These are phyloP conservation scores for Karalla daura DNA, from an alignment of 2,797 vertebrate genomes.

Conservation along the genomic window DNA sequence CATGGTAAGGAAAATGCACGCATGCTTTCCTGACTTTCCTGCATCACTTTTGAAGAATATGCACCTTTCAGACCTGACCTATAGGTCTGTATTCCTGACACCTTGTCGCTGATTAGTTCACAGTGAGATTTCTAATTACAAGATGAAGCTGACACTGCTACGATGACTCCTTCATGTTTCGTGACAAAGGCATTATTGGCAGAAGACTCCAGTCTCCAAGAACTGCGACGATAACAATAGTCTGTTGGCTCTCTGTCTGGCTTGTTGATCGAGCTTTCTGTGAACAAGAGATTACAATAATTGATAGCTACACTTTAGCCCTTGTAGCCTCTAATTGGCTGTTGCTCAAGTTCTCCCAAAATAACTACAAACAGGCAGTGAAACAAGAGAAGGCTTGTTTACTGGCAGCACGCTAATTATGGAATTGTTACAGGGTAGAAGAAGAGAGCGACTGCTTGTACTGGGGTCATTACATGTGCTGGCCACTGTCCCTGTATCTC, in stretches of 20 bases:
- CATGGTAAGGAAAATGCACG: no score
- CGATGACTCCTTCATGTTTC: no score
- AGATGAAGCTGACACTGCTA: no score
- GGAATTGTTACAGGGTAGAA: constrained; percentile 51
- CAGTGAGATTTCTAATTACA: no score
- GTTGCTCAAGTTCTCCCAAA: constrained; percentile 48
- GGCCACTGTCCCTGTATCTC: constrained; percentile 9
- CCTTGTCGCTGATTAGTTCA: no score
- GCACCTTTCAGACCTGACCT: no score
- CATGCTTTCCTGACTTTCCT: no score
- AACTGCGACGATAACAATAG: constrained; percentile 19
- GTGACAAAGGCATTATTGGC: neutral
- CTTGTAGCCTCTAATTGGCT: constrained; percentile 60
- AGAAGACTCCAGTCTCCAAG: neutral
- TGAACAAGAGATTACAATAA: constrained; percentile 51
- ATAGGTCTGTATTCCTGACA: no score
- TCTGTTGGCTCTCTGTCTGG: constrained; percentile 24
- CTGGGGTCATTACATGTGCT: constrained; percentile 22
- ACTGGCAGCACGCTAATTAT: constrained; percentile 62
- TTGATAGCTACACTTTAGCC: constrained; percentile 50
- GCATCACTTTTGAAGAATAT: no score
- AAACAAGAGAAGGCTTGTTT: constrained; percentile 69
- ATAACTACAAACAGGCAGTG: constrained; percentile 66
- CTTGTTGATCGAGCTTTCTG: constrained; percentile 35
- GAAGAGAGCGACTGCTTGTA: constrained; percentile 22